These are phyloP conservation scores for Athripsodes cinereus DNA, from an alignment of 2,888 invertebrate genomes.

Conservation along the genomic window DNA sequence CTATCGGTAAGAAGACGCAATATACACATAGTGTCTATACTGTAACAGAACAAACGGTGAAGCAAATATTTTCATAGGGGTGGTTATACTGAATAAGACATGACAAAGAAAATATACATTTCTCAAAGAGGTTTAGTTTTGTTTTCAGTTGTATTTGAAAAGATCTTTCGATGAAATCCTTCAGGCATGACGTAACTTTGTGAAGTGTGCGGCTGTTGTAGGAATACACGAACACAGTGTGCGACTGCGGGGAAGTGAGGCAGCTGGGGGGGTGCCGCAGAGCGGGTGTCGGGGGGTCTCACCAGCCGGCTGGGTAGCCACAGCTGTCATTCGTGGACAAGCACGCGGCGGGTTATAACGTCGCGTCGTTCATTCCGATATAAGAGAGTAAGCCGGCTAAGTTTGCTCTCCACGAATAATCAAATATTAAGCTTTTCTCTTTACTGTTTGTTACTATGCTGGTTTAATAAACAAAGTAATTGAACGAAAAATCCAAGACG, in stretches of 20 bases:
- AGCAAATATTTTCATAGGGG: constrained; percentile 1
- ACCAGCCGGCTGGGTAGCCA: constrained; percentile 17
- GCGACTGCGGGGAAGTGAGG: constrained; percentile 8
- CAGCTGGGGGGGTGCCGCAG: constrained; percentile 14
- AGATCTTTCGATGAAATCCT: background rate
- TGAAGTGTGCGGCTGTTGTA: background rate
- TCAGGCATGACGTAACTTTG: constrained; percentile 4
- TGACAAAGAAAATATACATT: background rate
- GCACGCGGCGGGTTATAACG: constrained; percentile 23
- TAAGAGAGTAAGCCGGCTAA: constrained; percentile 11
- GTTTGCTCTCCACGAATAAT: constrained; percentile 14
- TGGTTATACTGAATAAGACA: background rate
- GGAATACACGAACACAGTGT: too few species aligned
- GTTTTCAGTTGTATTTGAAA: background rate
- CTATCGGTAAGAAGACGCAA: constrained; percentile 11
- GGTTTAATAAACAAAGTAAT: constrained; percentile 1
- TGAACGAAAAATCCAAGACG: constrained; percentile 5
- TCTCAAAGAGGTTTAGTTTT: background rate
- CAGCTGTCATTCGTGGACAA: constrained; percentile 26
- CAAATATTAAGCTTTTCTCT: background rate
- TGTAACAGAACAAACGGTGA: background rate
- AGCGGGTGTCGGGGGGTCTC: constrained; percentile 13
- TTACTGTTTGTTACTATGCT: background rate
- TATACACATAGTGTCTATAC: too few species aligned
- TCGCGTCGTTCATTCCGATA: constrained; percentile 14